Evolutionary conservation across 2,888 invertebrate species (phyloP), one percentile per base, ranked within the genome.

Genomic region (Campopleginae sp.): DNA sequence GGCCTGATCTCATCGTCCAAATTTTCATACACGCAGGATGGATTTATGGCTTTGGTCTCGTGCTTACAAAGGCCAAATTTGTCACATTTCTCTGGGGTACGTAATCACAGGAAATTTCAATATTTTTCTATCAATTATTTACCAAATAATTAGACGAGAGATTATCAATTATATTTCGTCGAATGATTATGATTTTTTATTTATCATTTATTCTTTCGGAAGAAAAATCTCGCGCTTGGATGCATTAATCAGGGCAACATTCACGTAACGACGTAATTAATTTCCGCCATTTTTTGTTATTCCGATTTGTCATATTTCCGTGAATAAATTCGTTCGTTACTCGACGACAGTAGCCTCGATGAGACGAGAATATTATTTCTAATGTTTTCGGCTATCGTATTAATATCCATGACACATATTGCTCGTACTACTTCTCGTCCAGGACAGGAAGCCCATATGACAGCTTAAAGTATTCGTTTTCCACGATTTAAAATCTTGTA

Each of bases 1-100:
- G 97, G 97, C 96, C 96, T 0, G 97, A 97, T 92, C 94, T 97
- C 1, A 91, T 94, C 19, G 97, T 95, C 27, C 97, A 97, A 94
- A 88, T 96, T 84, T 95, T 95, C 88, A 94, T 97, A 90, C 97
- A 97, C 93, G 92, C 92, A 82, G 97, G 97, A 46, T 95, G 95
- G 86, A 88, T 97, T 54, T 97, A 97, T 91, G 97, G 97, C 87
- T 86, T 97, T 58, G 96, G 95, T 93, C 95, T 97, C 91, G 94
- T 96, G 78, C 90, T 96, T 87, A 95, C 95, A 54, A 91, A 94
- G 44, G 95, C 95, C 42, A 96, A 95, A 91, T 91, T 96, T 86
- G 94, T 95, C 88, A 97, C 97, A 80, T 93, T 94, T 86, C 90
- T 97, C 85, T 97, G 97, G 95, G 96, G 97, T 97, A 94, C 96